Conservation (phyloP, 1,140 invertebrate species). For the Drosophila paulistorum region DNA sequence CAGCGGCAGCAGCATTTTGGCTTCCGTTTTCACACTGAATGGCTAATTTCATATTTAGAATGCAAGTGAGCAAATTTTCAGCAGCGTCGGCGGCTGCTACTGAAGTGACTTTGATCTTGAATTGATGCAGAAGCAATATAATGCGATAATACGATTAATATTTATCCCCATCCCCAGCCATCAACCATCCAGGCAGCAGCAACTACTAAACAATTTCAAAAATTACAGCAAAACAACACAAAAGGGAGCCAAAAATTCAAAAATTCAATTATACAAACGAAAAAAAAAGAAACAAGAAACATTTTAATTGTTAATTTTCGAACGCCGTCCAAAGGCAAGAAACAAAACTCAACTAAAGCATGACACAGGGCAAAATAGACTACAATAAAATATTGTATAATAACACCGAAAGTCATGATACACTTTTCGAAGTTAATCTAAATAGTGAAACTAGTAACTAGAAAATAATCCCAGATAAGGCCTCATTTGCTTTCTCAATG, state of each 20-base stretch:
- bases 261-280: conserved; percentile 25
- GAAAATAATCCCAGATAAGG: too few relatives aligned
- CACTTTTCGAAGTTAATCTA: background rate
- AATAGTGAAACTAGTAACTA: too few relatives aligned
- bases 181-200: background rate
- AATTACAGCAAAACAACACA: conserved; percentile 6
- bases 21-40: conserved; percentile 42
- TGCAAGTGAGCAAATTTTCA: conserved; percentile 38
- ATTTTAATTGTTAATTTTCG: conserved; percentile 43
- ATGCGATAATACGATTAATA: conserved; percentile 2
- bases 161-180: background rate
- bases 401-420: background rate
- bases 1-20: conserved; percentile 18
- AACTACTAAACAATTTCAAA: background rate
- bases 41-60: conserved; percentile 61
- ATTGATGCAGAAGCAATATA: conserved; percentile 8
- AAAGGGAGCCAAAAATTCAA: background rate
- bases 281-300: conserved; percentile 17
- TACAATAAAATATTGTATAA: conserved; percentile 6
- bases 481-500: too few relatives aligned
- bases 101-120: conserved; percentile 53
- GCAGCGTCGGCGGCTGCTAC: background rate
- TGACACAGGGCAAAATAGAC: background rate
- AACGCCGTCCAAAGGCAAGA: conserved; percentile 7
- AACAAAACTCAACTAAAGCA: background rate